Conservation (phyloP, 2,113 vertebrate species). For the Sakesphorus luctuosus region DNA sequence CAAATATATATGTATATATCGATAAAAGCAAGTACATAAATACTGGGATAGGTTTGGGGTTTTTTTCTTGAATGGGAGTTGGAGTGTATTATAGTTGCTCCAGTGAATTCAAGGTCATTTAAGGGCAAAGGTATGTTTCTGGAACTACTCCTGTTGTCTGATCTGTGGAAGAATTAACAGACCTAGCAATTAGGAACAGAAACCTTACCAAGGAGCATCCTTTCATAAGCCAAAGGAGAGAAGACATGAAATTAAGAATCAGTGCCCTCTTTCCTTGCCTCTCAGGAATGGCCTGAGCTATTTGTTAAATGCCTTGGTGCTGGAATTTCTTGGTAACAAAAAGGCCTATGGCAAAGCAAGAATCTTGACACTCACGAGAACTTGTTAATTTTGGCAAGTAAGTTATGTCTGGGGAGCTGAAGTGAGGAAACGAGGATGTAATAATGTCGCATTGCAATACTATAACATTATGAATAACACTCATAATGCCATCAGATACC, state of each 20-base stretch:
- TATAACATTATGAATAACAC: slow-evolving; percentile 18
- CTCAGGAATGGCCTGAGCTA: not conserved
- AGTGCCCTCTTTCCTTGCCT: not conserved
- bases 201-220: not conserved
- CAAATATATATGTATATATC: not conserved
- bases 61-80: not conserved
- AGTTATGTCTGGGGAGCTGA: slow-evolving; percentile 18
- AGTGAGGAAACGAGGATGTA: slow-evolving; percentile 28
- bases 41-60: not conserved
- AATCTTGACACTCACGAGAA: slow-evolving; percentile 16
- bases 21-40: not conserved
- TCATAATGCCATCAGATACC: not conserved
- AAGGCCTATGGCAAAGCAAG: slow-evolving; percentile 12
- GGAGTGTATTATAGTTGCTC: not conserved
- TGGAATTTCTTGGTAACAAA: not conserved
- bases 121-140: not conserved
- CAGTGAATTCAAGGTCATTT: not conserved
- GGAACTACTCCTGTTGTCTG: not conserved
- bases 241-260: not conserved
- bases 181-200: not conserved
- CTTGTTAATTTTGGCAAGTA: slow-evolving; percentile 48
- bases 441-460: slow-evolving; percentile 3
- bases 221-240: not conserved
- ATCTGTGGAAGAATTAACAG: not conserved
- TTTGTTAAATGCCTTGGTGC: not conserved